A percentile compares a stretch with the other conserved stretches of the same genome.
Evolutionary conservation across 1,140 invertebrate species (phyloP).

Genomic region (Delia radicum): DNA sequence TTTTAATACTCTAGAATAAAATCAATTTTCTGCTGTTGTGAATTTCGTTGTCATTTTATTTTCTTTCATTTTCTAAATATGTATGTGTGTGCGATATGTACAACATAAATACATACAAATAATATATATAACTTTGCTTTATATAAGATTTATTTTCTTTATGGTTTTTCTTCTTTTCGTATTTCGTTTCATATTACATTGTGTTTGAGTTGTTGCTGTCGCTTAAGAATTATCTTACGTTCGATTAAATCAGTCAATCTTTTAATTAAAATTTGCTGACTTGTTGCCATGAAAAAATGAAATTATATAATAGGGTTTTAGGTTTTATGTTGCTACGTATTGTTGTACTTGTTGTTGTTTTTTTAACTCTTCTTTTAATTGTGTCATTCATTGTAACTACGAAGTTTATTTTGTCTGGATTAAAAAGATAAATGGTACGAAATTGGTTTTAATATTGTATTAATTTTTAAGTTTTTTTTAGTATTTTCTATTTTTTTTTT

Average conservation of each 20-base stretch:
- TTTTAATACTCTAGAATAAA: no score
- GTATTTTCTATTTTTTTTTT: no score
- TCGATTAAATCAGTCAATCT: constrained; percentile 24
- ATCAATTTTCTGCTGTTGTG: no score
- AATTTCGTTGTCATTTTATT: no score
- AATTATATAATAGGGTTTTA: constrained; percentile 1
- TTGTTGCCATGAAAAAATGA: constrained; percentile 20
- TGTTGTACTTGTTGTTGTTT: neutral
- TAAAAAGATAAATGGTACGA: constrained; percentile 18
- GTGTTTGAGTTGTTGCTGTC: neutral
- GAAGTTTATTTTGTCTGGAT: constrained; percentile 10
- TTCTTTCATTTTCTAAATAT: no score
- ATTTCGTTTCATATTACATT: neutral
- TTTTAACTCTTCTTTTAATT: neutral
- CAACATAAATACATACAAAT: no score
- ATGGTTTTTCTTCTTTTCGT: neutral
- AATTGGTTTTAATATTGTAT: constrained; percentile 19
- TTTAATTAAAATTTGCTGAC: constrained; percentile 24
- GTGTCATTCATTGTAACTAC: neutral
- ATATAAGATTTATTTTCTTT: neutral
- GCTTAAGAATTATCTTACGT: constrained; percentile 3
- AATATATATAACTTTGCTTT: neutral
- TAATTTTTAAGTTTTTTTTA: no score
- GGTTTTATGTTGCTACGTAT: neutral
- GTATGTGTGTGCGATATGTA: no score